Conservation (phyloP, 2,113 vertebrate species). For the Caranx melampygus region DNA sequence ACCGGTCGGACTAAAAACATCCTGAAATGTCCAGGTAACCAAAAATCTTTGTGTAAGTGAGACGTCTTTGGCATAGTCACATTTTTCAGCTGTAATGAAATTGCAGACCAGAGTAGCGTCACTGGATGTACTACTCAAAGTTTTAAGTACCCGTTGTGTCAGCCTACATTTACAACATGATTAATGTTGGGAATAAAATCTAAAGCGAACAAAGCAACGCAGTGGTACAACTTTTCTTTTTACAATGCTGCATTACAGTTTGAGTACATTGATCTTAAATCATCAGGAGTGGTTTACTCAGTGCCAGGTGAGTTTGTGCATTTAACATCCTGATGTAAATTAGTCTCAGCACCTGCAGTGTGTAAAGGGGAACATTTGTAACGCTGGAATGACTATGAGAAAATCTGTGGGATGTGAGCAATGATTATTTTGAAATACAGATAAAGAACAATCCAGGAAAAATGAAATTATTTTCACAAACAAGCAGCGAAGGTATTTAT, state of each 20-base stretch:
- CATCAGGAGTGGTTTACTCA: conserved; percentile 32
- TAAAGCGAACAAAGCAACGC: conserved; percentile 63
- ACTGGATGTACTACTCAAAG: conserved; percentile 46
- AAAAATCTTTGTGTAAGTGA: background rate
- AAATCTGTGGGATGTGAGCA: background rate
- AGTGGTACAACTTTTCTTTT: conserved; percentile 68
- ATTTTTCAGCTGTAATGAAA: conserved; percentile 46
- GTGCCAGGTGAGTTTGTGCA: conserved; percentile 44
- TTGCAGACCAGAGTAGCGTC: conserved; percentile 26
- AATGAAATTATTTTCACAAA: conserved; percentile 28
- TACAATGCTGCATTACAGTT: conserved; percentile 49
- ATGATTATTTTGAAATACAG: background rate
- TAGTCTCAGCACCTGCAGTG: background rate
- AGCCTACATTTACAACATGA: conserved; percentile 58
- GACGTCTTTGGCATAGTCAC: background rate
- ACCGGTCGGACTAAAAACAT: conserved; percentile 1
- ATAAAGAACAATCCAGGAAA: conserved; percentile 2
- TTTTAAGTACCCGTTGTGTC: conserved; percentile 47
- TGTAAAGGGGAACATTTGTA: background rate
- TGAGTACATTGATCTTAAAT: conserved; percentile 62
- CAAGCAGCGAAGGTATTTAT: conserved; percentile 5
- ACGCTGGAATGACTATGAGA: background rate
- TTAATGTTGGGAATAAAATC: conserved; percentile 62
- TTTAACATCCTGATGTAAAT: conserved; percentile 29
- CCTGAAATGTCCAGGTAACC: background rate